Conservation (phyloP, 92 coral and sea anemone genomes). For the Desmophyllum pertusum region DNA sequence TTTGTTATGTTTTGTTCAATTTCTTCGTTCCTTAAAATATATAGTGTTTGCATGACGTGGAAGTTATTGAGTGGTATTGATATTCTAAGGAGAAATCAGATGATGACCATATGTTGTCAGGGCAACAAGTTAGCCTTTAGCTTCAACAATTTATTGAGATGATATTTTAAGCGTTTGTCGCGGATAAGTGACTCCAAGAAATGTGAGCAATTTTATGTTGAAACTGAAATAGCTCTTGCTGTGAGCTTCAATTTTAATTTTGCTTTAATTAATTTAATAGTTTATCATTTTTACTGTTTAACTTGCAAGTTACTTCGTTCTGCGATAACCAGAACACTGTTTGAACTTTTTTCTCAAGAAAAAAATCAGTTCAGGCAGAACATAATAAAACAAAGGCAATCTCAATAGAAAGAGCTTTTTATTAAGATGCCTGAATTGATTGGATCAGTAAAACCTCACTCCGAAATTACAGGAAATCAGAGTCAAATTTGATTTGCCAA, state of each 20-base stretch:
- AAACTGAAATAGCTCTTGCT: too few relatives aligned
- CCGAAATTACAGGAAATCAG: neutral
- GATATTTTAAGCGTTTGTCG: neutral
- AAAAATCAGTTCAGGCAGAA: neutral
- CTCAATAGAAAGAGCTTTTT: neutral
- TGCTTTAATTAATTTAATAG: too few relatives aligned
- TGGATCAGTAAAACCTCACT: neutral
- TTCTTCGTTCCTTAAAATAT: neutral
- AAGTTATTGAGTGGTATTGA: too few relatives aligned
- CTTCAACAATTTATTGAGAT: neutral
- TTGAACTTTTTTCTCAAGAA: neutral
- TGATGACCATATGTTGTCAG: neutral
- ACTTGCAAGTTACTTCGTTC: neutral
- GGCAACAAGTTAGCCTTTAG: neutral
- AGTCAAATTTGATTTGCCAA: neutral
- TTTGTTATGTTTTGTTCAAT: too few relatives aligned
- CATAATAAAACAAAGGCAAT: neutral
- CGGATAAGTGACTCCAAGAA: neutral
- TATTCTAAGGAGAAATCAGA: neutral
- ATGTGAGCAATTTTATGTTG: neutral
- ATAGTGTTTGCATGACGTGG: neutral
- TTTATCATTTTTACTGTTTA: neutral
- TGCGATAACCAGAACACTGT: neutral
- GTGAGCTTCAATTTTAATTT: too few relatives aligned
- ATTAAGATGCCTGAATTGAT: neutral